Evolutionary conservation across 92 coral and sea anemone species (phyloP).

Genomic region (Pocillopora meandrina): DNA sequence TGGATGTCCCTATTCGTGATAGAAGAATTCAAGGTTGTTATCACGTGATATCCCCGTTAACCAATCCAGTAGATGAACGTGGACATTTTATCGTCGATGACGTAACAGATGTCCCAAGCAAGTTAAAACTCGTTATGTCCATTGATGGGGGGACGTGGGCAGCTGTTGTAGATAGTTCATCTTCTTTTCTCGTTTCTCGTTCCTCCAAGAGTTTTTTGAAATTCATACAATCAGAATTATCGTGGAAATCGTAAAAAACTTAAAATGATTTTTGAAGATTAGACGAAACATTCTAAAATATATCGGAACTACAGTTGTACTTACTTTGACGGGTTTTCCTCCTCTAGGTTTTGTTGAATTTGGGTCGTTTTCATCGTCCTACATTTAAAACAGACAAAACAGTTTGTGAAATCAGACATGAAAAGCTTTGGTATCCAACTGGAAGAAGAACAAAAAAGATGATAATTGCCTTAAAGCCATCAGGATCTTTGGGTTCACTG

Average conservation of each 20-base stretch:
- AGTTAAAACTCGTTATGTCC: not conserved
- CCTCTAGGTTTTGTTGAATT: too few species aligned
- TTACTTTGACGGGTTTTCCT: too few species aligned
- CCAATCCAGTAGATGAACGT: not conserved
- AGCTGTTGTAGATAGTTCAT: not conserved
- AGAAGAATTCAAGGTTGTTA: not conserved
- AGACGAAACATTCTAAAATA: too few species aligned
- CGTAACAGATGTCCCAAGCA: not conserved
- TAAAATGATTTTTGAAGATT: too few species aligned
- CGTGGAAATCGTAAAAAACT: too few species aligned
- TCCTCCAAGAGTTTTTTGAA: not conserved
- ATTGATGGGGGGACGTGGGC: not conserved
- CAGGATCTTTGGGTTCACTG: constrained; percentile 20
- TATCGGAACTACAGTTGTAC: too few species aligned
- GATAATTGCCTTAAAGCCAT: constrained; percentile 20
- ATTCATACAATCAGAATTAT: too few species aligned
- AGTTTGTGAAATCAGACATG: not conserved
- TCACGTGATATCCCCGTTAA: not conserved
- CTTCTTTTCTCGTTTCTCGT: not conserved
- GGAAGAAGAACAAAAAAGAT: not conserved
- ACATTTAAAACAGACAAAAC: not conserved
- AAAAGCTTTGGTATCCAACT: not conserved
- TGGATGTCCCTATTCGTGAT: not conserved
- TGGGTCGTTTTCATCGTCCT: not conserved
- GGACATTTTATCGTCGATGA: constrained; percentile 1